Percentiles rank a stretch among this genome's conserved stretches.
Evolutionary conservation across 64 coral and sea anemone genomes (phyloP).

Genomic region (Stichodactyla mertensii): DNA sequence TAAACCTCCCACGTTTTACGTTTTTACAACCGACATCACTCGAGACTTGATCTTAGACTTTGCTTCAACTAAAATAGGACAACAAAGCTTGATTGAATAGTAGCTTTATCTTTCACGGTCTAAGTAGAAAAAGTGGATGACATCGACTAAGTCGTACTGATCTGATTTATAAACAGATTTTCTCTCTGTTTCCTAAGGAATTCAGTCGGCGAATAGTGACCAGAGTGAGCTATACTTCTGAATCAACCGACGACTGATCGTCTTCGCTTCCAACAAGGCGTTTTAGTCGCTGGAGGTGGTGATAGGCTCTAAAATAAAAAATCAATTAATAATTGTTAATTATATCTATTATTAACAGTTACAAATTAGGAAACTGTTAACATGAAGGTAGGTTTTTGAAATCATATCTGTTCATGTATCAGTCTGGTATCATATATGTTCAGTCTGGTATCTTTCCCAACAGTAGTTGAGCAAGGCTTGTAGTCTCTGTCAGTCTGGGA

Average conservation of each 20-base stretch:
- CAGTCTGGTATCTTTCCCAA: too few relatives aligned
- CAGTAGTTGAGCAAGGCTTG: too few relatives aligned
- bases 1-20: not conserved
- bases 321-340: not conserved
- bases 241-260: conserved; percentile 42
- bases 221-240: conserved; percentile 12
- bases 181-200: not conserved
- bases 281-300: conserved; percentile 54
- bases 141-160: not conserved
- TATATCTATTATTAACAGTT: not conserved
- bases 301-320: conserved; percentile 34
- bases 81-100: not conserved
- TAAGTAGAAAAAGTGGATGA: not conserved
- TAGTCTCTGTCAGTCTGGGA: too few relatives aligned
- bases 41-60: not conserved
- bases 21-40: not conserved
- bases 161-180: not conserved
- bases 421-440: too few relatives aligned
- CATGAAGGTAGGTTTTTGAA: not conserved
- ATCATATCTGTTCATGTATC: too few relatives aligned
- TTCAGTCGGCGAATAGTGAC: not conserved
- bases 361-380: not conserved
- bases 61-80: not conserved
- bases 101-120: not conserved
- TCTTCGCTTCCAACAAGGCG: conserved; percentile 59